Conservation (phyloP, 2,113 vertebrate species). For the Hippocampus zosterae region DNA sequence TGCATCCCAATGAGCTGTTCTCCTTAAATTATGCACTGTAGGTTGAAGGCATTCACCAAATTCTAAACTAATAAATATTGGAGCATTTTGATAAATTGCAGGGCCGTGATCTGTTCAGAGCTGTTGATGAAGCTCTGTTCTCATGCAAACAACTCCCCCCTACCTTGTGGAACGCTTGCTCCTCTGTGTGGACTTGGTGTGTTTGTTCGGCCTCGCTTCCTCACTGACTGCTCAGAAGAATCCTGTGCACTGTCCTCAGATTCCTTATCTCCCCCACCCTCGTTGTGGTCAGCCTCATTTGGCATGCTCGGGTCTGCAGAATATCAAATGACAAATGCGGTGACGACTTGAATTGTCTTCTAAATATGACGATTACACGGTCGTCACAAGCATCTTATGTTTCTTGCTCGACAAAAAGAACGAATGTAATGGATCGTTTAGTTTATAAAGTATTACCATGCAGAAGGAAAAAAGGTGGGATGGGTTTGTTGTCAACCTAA, state of each 20-base stretch:
- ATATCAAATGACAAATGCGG: background rate
- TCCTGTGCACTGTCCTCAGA: slow-evolving; percentile 57
- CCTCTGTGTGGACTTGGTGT: slow-evolving; percentile 69
- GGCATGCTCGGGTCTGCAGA: slow-evolving; percentile 73
- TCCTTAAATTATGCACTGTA: background rate
- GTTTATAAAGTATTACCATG: background rate
- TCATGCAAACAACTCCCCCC: slow-evolving; percentile 25
- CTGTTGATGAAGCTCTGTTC: background rate
- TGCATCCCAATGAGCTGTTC: background rate
- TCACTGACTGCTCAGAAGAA: slow-evolving; percentile 61
- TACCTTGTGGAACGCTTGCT: slow-evolving; percentile 74
- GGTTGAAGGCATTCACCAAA: too few species aligned
- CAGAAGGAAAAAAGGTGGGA: background rate
- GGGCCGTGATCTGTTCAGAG: background rate
- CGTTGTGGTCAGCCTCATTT: slow-evolving; percentile 74
- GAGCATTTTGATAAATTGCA: background rate
- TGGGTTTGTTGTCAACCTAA: background rate
- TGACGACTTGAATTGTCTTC: background rate
- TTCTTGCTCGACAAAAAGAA: background rate
- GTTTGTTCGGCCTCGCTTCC: slow-evolving; percentile 65
- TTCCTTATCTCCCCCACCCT: slow-evolving; percentile 61
- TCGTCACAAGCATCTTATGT: background rate
- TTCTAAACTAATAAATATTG: background rate
- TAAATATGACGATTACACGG: background rate
- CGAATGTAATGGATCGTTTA: too few species aligned